Percentiles rank a stretch among this genome's conserved stretches.
Conservation (phyloP, 2,888 invertebrate species). For the Metellina segmentata region DNA sequence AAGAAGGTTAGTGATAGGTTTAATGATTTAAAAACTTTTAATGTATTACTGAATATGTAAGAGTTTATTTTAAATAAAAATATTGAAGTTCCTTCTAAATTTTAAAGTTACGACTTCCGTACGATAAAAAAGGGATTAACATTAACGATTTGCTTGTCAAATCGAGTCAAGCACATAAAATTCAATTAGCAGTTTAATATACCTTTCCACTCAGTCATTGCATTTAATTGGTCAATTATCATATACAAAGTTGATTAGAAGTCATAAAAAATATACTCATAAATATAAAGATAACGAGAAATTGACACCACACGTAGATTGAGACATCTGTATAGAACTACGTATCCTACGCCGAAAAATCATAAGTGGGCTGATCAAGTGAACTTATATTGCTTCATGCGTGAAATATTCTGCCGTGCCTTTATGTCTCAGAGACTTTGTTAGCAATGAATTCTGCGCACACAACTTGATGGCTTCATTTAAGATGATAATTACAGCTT, state of each 20-base stretch:
- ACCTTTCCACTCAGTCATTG: background rate
- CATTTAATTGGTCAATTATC: background rate
- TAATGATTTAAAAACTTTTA: no score
- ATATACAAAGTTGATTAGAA: background rate
- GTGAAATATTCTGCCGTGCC: background rate
- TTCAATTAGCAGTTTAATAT: background rate
- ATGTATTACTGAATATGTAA: no score
- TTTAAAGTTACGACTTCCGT: no score
- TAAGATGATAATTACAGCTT: constrained; percentile 27
- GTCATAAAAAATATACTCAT: background rate
- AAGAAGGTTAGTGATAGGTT: no score
- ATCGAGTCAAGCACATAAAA: background rate
- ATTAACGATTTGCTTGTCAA: no score
- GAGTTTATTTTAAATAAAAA: no score
- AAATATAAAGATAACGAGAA: background rate
- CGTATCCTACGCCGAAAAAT: background rate
- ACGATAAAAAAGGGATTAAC: no score
- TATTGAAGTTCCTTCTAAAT: no score
- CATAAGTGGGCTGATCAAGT: background rate
- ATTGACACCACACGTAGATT: background rate
- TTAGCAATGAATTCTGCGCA: background rate
- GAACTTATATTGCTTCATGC: background rate
- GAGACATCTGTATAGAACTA: background rate
- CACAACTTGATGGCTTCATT: constrained; percentile 5
- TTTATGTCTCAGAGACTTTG: background rate